Conservation (phyloP, 2,888 invertebrate genomes). For the Panopea generosa region DNA sequence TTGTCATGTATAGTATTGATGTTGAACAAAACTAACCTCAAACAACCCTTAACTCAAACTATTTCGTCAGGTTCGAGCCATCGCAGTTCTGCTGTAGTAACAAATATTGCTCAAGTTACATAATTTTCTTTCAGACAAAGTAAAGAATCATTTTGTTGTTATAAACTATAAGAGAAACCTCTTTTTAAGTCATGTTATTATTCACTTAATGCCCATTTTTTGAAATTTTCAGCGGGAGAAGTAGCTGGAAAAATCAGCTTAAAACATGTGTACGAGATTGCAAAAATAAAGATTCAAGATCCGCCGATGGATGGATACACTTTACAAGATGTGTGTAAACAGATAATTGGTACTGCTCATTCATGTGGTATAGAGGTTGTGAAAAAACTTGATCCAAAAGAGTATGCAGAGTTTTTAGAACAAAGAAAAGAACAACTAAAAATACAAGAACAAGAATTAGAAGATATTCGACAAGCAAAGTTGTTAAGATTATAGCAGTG, state of each 20-base stretch:
- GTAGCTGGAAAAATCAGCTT: conserved; percentile 94
- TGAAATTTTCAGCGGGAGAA: conserved; percentile 90
- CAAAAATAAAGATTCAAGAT: conserved; percentile 96
- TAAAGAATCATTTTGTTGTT: no score
- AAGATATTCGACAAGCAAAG: conserved; percentile 95
- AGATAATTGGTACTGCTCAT: conserved; percentile 92
- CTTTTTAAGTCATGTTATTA: no score
- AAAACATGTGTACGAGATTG: conserved; percentile 99
- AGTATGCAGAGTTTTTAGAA: conserved; percentile 92
- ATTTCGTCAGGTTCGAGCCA: no score
- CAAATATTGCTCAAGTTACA: no score
- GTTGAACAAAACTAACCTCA: no score
- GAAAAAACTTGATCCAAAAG: conserved; percentile 90
- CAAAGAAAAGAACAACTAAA: conserved; percentile 90
- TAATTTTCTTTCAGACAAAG: no score
- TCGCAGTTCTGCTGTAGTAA: no score
- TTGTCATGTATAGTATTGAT: no score
- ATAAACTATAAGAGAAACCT: no score
- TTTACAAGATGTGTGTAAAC: conserved; percentile 89
- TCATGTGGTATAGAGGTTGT: conserved; percentile 95
- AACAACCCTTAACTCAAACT: no score
- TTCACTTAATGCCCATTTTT: no score
- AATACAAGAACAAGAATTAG: conserved; percentile 91
- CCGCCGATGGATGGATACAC: conserved; percentile 86
- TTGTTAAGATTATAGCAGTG: conserved; percentile 89